Evolutionary conservation across 2,797 vertebrate species (phyloP).

Genomic region (Centropyge bicolor): DNA sequence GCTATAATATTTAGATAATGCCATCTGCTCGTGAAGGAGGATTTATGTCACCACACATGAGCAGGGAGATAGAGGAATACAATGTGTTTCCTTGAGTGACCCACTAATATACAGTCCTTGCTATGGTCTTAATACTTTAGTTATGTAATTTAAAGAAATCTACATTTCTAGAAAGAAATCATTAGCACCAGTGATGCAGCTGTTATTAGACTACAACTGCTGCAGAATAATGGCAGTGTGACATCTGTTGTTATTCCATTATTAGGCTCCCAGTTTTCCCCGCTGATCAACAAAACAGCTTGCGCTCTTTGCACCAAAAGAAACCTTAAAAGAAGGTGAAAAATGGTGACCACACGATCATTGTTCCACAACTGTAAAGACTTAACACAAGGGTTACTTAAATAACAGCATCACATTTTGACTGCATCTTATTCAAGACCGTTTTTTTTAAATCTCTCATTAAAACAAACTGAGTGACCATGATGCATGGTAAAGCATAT

Average conservation of each 20-base stretch:
- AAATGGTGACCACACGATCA: not conserved
- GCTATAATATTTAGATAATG: not conserved
- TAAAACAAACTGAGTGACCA: constrained; percentile 29
- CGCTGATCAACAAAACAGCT: constrained; percentile 33
- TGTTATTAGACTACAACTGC: constrained; percentile 38
- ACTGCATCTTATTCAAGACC: not conserved
- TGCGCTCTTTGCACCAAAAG: constrained; percentile 7
- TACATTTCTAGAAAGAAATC: constrained; percentile 37
- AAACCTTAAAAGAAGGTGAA: not conserved
- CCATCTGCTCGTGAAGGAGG: not conserved
- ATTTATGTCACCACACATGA: not conserved
- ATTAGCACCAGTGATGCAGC: constrained; percentile 30
- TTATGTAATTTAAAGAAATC: constrained; percentile 24
- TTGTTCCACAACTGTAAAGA: not conserved
- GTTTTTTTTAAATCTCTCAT: constrained; percentile 1
- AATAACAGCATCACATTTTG: not conserved
- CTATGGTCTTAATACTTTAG: constrained; percentile 22
- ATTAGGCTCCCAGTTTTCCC: constrained; percentile 30
- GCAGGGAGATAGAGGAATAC: not conserved
- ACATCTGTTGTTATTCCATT: constrained; percentile 56
- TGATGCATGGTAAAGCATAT: constrained; percentile 34
- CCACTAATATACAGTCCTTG: not conserved
- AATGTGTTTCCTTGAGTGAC: constrained; percentile 4
- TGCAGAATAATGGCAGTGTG: constrained; percentile 27
- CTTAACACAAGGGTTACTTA: not conserved